Percentiles rank a stretch among this genome's conserved stretches.
phyloP scores from a whole-genome alignment of 2,888 invertebrate genomes.

The Furcula furcula region DNA sequence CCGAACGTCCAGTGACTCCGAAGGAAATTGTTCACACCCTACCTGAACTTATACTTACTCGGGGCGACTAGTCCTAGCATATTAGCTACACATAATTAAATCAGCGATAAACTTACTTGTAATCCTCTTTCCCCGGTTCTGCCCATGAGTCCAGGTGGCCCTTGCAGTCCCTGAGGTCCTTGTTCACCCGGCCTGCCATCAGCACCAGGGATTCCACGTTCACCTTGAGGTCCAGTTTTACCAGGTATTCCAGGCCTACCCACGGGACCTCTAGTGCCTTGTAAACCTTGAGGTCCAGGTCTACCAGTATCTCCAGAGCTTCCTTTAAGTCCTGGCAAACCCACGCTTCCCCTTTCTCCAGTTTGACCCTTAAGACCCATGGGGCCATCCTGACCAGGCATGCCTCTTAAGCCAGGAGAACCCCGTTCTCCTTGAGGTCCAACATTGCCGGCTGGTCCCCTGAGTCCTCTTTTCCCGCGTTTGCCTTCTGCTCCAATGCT shows the following conservation, averaged over 20 bases:
- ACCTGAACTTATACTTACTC: no score
- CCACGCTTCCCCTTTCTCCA: slow-evolving; percentile 85
- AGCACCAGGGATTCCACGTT: slow-evolving; percentile 89
- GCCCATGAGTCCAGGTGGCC: slow-evolving; percentile 89
- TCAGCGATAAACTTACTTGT: slow-evolving; percentile 84
- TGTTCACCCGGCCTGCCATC: slow-evolving; percentile 93
- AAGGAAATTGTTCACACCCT: no score
- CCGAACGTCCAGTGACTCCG: no score
- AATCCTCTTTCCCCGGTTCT: slow-evolving; percentile 89
- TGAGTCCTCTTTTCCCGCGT: slow-evolving; percentile 89
- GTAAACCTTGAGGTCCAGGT: slow-evolving; percentile 85
- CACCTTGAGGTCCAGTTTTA: slow-evolving; percentile 86
- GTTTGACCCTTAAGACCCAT: slow-evolving; percentile 87
- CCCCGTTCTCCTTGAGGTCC: slow-evolving; percentile 90
- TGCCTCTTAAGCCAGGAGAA: slow-evolving; percentile 83
- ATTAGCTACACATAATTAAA: no score
- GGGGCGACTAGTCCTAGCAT: no score
- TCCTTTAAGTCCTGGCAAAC: slow-evolving; percentile 81
- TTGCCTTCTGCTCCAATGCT: slow-evolving; percentile 89
- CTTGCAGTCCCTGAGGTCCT: slow-evolving; percentile 90
- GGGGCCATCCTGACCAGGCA: slow-evolving; percentile 90
- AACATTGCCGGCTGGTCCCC: slow-evolving; percentile 88
- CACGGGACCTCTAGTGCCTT: slow-evolving; percentile 83
- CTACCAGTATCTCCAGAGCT: slow-evolving; percentile 83
- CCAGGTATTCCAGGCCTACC: slow-evolving; percentile 88